Evolutionary conservation across 2,113 vertebrate genomes (phyloP), one percentile per base, ranked within the genome.

Genomic region (Drymodes brunneopygia): DNA sequence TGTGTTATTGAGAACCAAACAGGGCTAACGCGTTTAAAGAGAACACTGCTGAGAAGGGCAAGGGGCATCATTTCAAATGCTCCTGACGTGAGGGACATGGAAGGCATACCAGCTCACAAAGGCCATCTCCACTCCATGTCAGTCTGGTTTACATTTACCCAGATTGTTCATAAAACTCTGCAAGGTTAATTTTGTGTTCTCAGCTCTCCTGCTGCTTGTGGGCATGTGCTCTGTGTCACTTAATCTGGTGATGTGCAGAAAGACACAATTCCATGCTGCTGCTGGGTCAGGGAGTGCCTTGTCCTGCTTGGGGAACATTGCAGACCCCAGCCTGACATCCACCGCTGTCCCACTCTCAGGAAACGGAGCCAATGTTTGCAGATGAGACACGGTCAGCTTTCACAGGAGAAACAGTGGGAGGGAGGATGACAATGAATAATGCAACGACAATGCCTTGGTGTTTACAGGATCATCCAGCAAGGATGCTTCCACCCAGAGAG

Each of bases 11-110:
- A 53, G 51, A 73, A 4, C 45, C 35, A 36, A 57, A 11, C 42
- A 50, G 51, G 1, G 33, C 29, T 23, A 4, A 16, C 0, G 4
- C 11, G 5, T 29, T 50, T n/a, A 65, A 58, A 23, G 87, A 24
- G 60, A 69, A 22, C 51, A 2, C 31, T 29, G 27, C 25, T 8
- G 3, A 38, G 66, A 66, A 65, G 44, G 66, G 20, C 56, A 4
- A 12, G 42, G 9, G n/a, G 44, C 25, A 7, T 56, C 21, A 14
- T n/a, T n/a, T 15, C 38, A 67, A 50, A 28, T 0, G 15, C 60
- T n/a, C 14, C 64, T 3, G 0, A 3, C 5, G 5, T 0, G 9
- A 36, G n/a, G 66, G n/a, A 18, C 2, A 11, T 3, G 20, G 42
- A 11, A 15, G 33, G 24, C 25, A 6, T 1, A 4, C 44, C 44